Evolutionary conservation across 2,797 vertebrate genomes (phyloP), one percentile per base, ranked within the genome.

Genomic region (Platalea minor): DNA sequence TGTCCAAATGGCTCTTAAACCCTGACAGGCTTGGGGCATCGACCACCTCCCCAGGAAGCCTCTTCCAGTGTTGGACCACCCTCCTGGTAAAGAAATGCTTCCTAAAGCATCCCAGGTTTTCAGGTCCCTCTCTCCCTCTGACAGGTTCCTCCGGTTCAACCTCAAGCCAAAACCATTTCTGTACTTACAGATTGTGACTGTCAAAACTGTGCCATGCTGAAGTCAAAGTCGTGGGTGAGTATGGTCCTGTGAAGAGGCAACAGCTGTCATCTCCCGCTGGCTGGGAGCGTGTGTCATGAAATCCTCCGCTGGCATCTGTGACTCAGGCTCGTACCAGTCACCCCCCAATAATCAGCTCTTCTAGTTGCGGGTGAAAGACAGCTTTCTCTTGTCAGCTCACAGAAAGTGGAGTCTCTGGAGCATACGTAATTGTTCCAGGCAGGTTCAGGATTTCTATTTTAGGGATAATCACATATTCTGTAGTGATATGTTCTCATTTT

Each of bases 401-500:
- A 1, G 77, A 25, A 53, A n/a, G 82, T 0, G 14, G 35, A 91
- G 89, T 70, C 89, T 89, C 70, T 59, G 65, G 69, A 86, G 93
- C 93, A 21, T 2, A 50, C 4, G 2, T 39, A 25, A 37, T 67
- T 63, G 74, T 89, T 91, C 67, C 88, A 72, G 87, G 85, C 63
- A 85, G 91, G 51, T 88, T 89, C 39, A 11, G 85, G 56, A 1
- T 35, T 86, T 61, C 95, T 95, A 59, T 94, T 96, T 95, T 31
- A 7, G 73, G 93, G 76, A 31, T 41, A 85, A 75, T 91, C 90
- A 70, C 48, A 25, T 67, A 26, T 61, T 76, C 93, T 48, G 88
- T 60, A 54, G 87, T 70, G 83, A n/a, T 54, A 19, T 10, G 33
- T 65, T 93, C 33, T 50, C 89, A 11, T 87, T 79, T 91, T 92